Base-by-base conservation (phyloP, 2,888 invertebrate species). In the Caradrina clavipalpis region DNA sequence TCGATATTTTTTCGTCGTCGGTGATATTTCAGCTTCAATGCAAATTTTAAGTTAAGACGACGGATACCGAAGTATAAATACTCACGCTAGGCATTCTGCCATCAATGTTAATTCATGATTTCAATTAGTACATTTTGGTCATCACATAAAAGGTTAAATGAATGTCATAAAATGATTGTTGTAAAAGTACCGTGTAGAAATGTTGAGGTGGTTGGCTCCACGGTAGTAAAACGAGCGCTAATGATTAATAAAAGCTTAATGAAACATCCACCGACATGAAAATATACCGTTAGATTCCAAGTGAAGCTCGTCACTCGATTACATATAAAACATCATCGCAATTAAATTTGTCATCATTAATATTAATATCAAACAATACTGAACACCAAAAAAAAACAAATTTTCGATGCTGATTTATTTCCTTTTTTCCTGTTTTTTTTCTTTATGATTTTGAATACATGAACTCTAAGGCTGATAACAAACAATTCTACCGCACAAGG, bases 211-310 rank as follows among this genome's bases (percentile, higher is more conserved):
- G 21, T 8, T 19, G 31, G 19, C 31, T 50, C 54, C 65, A 35
- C 49, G 74, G 54, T 15, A n/a, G 19, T 74, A 55, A 74, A 74
- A 74, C 31, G 49, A 49, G 22, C 17, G 4, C 1, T 49, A 64
- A 70, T 49, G 13, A 63, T 63, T 19, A 31, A 73, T 55, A 74
- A 70, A 64, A 73, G n/a, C 11, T 21, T 49, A 49, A 63, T 62
- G 21, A 62, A 57, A 54, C 56, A 45, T 49, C 11, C 35, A 39
- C 42, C 42, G 31, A 45, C 42, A 35, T 58, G 22, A 39, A 69
- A 55, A 21, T 15, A 58, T 19, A 54, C 45, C 21, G 17, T 58
- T 55, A 68, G n/a, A 53, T 54, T 21, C 45, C 3, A 22, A 51
- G 17, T n/a, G 4, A 54, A 49, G 42, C 53, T 53, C 11, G 13